Percentiles rank a stretch among this genome's conserved stretches.
These are phyloP conservation scores for Lydus trimaculatus DNA, from an alignment of 2,888 invertebrate genomes.

Conservation along the genomic window DNA sequence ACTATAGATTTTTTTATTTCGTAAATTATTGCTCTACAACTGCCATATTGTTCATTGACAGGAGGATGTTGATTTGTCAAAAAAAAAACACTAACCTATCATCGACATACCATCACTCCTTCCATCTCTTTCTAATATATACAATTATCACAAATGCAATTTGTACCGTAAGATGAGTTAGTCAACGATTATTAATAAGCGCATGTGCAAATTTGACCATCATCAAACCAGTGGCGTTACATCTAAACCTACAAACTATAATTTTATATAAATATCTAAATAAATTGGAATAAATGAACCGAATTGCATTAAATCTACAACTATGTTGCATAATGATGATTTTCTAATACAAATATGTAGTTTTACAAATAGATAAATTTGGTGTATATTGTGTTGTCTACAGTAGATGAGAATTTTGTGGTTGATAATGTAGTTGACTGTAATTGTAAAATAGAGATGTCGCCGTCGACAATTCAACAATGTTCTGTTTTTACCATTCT, in stretches of 20 bases:
- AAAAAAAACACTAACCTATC: constrained; percentile 35
- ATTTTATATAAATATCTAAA: no score
- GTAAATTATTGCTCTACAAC: constrained; percentile 55
- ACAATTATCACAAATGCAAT: neutral
- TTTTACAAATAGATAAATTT: neutral
- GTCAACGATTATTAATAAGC: neutral
- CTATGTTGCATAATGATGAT: no score
- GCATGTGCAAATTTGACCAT: neutral
- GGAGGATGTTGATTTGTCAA: constrained; percentile 43
- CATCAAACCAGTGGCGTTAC: neutral
- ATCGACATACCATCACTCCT: constrained; percentile 31
- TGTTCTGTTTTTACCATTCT: neutral
- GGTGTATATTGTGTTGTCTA: neutral
- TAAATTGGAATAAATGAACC: no score
- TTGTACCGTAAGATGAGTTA: neutral
- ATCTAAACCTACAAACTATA: neutral
- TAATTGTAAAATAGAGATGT: neutral
- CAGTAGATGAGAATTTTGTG: neutral
- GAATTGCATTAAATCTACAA: no score
- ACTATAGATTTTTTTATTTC: constrained; percentile 37
- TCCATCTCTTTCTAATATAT: constrained; percentile 9
- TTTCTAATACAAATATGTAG: no score
- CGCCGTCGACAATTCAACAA: neutral
- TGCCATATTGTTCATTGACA: constrained; percentile 59
- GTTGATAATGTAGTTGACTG: neutral